These are phyloP conservation scores for Lymantria dispar DNA, from an alignment of 2,888 invertebrate genomes.

Conservation along the genomic window DNA sequence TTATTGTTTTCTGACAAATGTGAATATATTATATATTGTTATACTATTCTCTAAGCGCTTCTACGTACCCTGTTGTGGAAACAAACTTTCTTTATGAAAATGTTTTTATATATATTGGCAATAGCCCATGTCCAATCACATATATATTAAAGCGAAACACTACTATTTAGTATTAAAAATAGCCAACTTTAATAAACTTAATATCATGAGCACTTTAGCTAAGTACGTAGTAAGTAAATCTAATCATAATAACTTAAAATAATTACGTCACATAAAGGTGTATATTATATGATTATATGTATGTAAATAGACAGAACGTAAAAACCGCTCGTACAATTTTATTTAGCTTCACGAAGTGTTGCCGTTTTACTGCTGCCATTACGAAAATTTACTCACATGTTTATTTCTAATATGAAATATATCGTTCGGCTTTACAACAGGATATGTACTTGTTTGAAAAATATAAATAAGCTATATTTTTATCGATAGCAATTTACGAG, in stretches of 20 bases:
- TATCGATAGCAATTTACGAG: too few species aligned
- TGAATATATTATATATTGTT: slow-evolving; percentile 30
- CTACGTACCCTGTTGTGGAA: slow-evolving; percentile 4
- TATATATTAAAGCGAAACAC: too few species aligned
- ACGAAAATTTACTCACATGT: slow-evolving; percentile 80
- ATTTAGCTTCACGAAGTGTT: slow-evolving; percentile 35
- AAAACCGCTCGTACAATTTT: slow-evolving; percentile 24
- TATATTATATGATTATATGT: slow-evolving; percentile 5
- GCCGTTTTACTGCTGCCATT: slow-evolving; percentile 71
- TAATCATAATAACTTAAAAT: not conserved
- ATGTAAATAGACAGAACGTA: slow-evolving; percentile 9
- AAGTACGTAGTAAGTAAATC: too few species aligned
- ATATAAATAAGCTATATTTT: too few species aligned
- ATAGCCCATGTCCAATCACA: too few species aligned
- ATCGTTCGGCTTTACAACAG: slow-evolving; percentile 30
- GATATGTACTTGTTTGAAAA: too few species aligned
- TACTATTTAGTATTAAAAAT: too few species aligned
- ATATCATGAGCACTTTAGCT: not conserved
- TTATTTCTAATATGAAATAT: slow-evolving; percentile 79
- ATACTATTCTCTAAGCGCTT: slow-evolving; percentile 1
- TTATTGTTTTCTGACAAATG: slow-evolving; percentile 52
- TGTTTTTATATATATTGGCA: too few species aligned
- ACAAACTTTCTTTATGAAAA: too few species aligned
- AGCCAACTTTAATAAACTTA: too few species aligned
- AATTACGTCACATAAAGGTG: slow-evolving; percentile 1